phyloP scores from a whole-genome alignment of 92 coral and sea anemone species.

The Anthopleura xanthogrammica region DNA sequence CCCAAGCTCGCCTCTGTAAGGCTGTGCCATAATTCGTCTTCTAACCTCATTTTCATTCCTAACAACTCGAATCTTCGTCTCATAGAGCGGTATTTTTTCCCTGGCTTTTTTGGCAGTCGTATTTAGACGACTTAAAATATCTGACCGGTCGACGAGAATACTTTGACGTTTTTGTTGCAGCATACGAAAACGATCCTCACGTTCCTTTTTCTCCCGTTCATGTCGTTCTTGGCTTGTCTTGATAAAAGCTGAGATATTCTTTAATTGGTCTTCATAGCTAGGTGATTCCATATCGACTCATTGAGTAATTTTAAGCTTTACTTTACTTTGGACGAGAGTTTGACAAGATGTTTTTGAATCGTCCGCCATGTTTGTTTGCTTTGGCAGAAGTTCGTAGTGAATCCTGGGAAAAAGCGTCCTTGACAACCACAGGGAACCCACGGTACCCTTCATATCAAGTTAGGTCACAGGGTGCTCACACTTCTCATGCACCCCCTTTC shows the following conservation, averaged over 20 bases:
- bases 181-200: conserved; percentile 45
- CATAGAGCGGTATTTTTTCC: conserved; percentile 50
- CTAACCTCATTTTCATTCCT: conserved; percentile 38
- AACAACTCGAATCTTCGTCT: conserved; percentile 40
- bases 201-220: conserved; percentile 40
- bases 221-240: conserved; percentile 32
- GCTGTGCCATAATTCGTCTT: conserved; percentile 34
- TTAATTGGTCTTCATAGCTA: conserved; percentile 1
- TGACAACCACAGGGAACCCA: conserved; percentile 24
- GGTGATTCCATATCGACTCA: background rate
- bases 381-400: background rate
- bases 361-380: conserved; percentile 3
- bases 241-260: conserved; percentile 6
- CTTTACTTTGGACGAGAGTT: background rate
- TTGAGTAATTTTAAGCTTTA: background rate
- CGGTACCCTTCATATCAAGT: background rate
- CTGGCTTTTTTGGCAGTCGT: conserved; percentile 48
- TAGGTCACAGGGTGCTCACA: no score
- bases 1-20: conserved; percentile 78
- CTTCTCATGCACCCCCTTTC: no score
- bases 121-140: conserved; percentile 48
- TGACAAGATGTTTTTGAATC: background rate
- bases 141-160: conserved; percentile 61
- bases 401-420: conserved; percentile 11
- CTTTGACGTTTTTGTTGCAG: conserved; percentile 69